Conservation (phyloP, 2,797 vertebrate species). For the Gambelia wislizenii region DNA sequence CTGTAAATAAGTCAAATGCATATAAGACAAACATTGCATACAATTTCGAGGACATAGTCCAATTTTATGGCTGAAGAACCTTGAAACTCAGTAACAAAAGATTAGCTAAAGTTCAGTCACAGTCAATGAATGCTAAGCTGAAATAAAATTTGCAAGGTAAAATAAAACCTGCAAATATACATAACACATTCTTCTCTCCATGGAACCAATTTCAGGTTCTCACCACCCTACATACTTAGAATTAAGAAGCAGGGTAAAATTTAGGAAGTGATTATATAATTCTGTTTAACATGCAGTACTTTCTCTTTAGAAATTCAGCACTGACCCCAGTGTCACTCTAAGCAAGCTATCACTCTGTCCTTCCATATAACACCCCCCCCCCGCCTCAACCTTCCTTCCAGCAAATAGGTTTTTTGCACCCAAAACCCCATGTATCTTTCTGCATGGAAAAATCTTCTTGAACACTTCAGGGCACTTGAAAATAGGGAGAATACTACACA, state of each 20-base stretch:
- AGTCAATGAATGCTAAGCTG: not conserved
- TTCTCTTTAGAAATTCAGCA: not conserved
- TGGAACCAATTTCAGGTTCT: not conserved
- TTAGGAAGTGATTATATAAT: not conserved
- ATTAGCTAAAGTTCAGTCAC: not conserved
- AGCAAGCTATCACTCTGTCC: not conserved
- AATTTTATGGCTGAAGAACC: not conserved
- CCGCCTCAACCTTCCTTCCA: no score
- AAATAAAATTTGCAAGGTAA: not conserved
- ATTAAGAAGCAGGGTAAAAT: no score
- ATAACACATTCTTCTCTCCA: not conserved
- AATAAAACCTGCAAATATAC: not conserved
- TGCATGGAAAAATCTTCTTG: no score
- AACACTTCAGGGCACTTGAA: not conserved
- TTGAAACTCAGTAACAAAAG: not conserved
- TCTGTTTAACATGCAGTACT: not conserved
- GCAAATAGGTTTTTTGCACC: no score
- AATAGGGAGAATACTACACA: not conserved
- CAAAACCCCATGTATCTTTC: no score
- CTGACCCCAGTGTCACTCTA: not conserved
- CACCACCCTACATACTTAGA: not conserved
- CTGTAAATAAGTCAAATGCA: not conserved
- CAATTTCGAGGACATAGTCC: not conserved
- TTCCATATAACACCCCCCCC: not conserved
- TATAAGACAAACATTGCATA: not conserved